Percentiles rank a stretch among this genome's conserved stretches.
Evolutionary conservation across 35 echinoderm and acorn worm species (phyloP).

Genomic region (Heliocidaris tuberculata): DNA sequence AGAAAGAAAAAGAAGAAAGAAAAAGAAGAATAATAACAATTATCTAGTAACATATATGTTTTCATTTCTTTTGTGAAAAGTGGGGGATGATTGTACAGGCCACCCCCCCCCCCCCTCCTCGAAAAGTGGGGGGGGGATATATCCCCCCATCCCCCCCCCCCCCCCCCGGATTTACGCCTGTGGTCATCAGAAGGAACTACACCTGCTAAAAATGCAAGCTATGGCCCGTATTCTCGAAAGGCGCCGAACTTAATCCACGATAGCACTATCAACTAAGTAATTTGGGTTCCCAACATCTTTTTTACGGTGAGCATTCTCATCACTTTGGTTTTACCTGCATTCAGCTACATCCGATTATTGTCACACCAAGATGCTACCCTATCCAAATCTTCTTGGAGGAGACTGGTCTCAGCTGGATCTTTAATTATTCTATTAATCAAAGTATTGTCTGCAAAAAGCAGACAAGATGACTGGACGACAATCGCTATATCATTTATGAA

Average conservation of each 20-base stretch:
- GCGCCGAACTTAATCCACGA: neutral
- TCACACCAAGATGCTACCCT: neutral
- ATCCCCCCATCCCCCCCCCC: no score
- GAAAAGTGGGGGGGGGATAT: no score
- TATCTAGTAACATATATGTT: no score
- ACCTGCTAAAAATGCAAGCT: no score
- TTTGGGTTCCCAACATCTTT: neutral
- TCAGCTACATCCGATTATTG: neutral
- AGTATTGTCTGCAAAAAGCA: slow-evolving; percentile 49
- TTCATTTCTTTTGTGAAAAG: no score
- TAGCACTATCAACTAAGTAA: neutral
- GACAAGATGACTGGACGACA: slow-evolving; percentile 1
- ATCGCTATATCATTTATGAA: slow-evolving; percentile 31
- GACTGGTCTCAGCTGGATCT: neutral
- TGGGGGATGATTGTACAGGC: no score
- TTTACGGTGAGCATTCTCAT: neutral
- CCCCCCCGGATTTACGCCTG: no score
- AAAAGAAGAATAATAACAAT: no score
- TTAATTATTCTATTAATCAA: slow-evolving; percentile 1
- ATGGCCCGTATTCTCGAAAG: no score
- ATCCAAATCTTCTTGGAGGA: neutral
- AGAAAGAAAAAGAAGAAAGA: no score
- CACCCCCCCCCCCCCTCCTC: no score
- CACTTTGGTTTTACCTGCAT: neutral
- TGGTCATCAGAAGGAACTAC: no score